Base-by-base conservation (phyloP, 1,140 invertebrate genomes). In the Ceratina calcarata region DNA sequence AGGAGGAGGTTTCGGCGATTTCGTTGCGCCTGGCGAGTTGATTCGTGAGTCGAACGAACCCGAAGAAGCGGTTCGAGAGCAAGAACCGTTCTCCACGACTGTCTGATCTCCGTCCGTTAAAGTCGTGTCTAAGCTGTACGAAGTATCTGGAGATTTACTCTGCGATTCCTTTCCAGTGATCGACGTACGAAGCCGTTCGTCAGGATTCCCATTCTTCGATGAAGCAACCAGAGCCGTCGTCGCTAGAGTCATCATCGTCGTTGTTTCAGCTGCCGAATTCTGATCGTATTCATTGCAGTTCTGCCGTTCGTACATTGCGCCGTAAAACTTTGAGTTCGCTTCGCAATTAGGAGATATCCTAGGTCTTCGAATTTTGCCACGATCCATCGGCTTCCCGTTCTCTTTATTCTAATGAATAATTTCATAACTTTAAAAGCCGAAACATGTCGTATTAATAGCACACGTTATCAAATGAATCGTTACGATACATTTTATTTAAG, bases 341-440 rank as follows among this genome's bases (percentile, higher is more conserved):
- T 93, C 92, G 57, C 73, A 89, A 80, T 89, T 89, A 16, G 83
- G 80, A 13, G 88, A 86, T 18, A 82, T 80, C 13, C 91, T 88
- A 64, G 82, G 76, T 78, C 91, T 90, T 73, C 92, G 87, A 62
- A 89, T 69, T 77, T 93, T 93, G 75, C 93, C 92, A 32, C 85
- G 88, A 62, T 90, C 88, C 16, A 80, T 73, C 13, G 82, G 62
- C 78, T 93, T 93, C 27, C 89, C 91, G 81, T 92, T 93, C 84
- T 93, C 92, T 84, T 93, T 93, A 80, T 93, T 92, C 91, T 93
- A 79, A 84, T 82, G 66, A 86, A 32, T 80, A 82, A 88, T 85
- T 80, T 88, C 71, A 86, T 84, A 80, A 67, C 72, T 86, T 85
- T 85, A 85, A 80, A 64, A 72, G 62, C 82, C 72, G 80, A 82